Evolutionary conservation across 2,113 vertebrate genomes (phyloP), one percentile per base, ranked within the genome.

Genomic region (Oryzias melastigma): DNA sequence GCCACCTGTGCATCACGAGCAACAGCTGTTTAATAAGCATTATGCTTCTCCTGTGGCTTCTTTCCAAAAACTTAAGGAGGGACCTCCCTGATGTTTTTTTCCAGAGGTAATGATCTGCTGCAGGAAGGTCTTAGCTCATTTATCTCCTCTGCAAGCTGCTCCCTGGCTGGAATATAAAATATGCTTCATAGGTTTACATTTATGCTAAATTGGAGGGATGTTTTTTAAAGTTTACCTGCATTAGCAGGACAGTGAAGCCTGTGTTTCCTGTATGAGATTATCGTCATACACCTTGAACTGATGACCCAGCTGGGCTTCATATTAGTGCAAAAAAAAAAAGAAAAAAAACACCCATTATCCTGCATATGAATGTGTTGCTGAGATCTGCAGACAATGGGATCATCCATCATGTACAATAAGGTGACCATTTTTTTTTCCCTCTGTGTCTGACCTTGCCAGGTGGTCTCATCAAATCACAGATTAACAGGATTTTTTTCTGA

Each of bases 401-500:
- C 46, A 55, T 83, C 75, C 53, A 75, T 84, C 78, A 73, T 14
- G 14, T 1, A 29, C 62, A 25, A 52, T 64, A 62, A 78, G 61
- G 74, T 10, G 35, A 35, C 35, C 40, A 18, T 1, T 27, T 73
- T 49, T 16, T 68, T 69, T 57, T 63, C 66, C 42, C 62, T 20
- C 65, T 29, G 54, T 42, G 12, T 68, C 53, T 80, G 82, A 87
- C 82, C 82, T 83, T 81, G 81, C 65, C 74, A 82, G 68, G 77
- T 78, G 71, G 64, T 63, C 65, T 76, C 80, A 82, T 81, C 58
- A 64, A 60, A 76, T 69, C 74, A 7, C 64, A 82, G 75, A 88
- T 86, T 86, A 78, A 77, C 78, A 71, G 62, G 68, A 68, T 81
- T 63, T 18, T 22, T 48, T 63, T 64, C 50, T 47, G 40, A 62